phyloP scores from a whole-genome alignment of 2,113 vertebrate genomes.

The Osmerus mordax region DNA sequence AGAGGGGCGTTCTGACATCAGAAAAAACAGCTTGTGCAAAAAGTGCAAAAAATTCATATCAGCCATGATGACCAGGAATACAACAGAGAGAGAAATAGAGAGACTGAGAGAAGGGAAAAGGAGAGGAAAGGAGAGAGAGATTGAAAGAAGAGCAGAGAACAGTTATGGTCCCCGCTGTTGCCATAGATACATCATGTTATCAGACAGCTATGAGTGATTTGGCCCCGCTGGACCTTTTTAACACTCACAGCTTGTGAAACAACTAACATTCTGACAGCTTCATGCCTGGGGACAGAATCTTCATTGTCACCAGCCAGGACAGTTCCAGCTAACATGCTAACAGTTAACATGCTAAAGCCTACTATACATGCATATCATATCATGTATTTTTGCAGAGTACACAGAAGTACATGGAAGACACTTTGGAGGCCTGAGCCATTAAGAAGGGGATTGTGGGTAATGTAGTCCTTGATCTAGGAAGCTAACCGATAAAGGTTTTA shows the following conservation, averaged over 20 bases:
- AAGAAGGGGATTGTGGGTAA: too few relatives aligned
- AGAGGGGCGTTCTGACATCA: background rate
- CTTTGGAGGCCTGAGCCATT: background rate
- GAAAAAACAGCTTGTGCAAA: constrained; percentile 55
- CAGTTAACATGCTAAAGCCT: constrained; percentile 29
- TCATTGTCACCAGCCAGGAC: constrained; percentile 3
- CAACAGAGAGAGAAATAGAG: constrained; percentile 37
- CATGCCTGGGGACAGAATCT: constrained; percentile 10
- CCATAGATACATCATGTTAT: constrained; percentile 13
- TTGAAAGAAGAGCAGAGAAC: constrained; percentile 23
- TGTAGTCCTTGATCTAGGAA: background rate
- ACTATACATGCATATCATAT: background rate
- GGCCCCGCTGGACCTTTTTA: background rate
- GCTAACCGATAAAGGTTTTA: too few relatives aligned
- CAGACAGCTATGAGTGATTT: background rate
- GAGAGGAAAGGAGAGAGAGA: constrained; percentile 14
- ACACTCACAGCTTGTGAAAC: background rate
- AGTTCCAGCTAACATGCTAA: background rate
- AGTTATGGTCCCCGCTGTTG: constrained; percentile 13
- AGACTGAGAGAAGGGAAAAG: constrained; percentile 25
- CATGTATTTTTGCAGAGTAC: background rate
- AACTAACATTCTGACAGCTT: constrained; percentile 13
- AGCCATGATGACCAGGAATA: constrained; percentile 21
- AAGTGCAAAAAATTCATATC: constrained; percentile 50
- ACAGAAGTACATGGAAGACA: constrained; percentile 31